These are phyloP conservation scores for Caenorhabditis imperialis DNA, from an alignment of 2,888 invertebrate species.

Conservation along the genomic window DNA sequence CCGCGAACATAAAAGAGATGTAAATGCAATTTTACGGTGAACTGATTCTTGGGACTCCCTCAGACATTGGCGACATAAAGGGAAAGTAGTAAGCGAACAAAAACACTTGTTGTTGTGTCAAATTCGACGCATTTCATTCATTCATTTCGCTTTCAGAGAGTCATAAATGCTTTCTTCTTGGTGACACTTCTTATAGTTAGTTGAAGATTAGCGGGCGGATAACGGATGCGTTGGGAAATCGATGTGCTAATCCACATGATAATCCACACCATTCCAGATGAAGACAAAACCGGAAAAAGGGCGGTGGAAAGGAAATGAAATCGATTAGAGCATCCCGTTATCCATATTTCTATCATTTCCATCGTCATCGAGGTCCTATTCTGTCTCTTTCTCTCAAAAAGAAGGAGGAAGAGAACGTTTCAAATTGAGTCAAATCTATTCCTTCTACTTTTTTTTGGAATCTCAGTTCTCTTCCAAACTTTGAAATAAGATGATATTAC, in stretches of 20 bases:
- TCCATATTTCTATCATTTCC: not conserved
- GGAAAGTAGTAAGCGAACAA: constrained; percentile 2
- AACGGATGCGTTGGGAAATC: constrained; percentile 19
- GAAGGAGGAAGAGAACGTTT: constrained; percentile 19
- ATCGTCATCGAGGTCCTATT: too few species aligned
- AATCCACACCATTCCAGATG: constrained; percentile 19
- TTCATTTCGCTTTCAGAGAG: constrained; percentile 27
- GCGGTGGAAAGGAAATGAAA: constrained; percentile 23
- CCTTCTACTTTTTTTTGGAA: not conserved
- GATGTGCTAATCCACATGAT: constrained; percentile 42
- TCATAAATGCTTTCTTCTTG: constrained; percentile 8
- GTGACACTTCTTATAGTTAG: constrained; percentile 1
- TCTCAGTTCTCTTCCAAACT: not conserved
- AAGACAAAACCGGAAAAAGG: constrained; percentile 42
- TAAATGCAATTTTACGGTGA: constrained; percentile 40
- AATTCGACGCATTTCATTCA: constrained; percentile 20
- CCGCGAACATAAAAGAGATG: constrained; percentile 10
- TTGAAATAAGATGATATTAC: too few species aligned
- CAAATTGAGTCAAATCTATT: constrained; percentile 20
- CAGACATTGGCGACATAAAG: not conserved
- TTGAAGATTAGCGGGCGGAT: not conserved
- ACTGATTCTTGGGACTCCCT: constrained; percentile 10
- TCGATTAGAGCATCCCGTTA: constrained; percentile 28
- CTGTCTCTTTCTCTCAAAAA: not conserved
- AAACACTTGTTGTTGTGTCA: constrained; percentile 22